Base-by-base conservation (phyloP, 2,113 vertebrate species). In the Lamprotornis superbus region DNA sequence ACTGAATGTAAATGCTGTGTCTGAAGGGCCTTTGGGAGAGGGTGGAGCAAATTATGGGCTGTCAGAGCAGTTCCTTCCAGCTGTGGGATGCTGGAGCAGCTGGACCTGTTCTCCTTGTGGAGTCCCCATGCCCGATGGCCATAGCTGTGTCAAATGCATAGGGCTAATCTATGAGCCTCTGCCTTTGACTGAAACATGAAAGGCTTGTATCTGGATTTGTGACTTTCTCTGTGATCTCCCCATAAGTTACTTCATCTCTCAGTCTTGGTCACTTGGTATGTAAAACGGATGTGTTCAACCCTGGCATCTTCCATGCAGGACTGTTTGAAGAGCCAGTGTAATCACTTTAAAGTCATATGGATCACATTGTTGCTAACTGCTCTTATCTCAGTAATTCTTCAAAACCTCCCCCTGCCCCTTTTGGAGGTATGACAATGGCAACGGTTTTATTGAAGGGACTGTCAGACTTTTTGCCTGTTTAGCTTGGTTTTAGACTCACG, bases 401-500 rank as follows among this genome's bases (percentile, higher is more conserved):
- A 69, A 11, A 82, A 77, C 28, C 10, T 61, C 5, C 4, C 14
- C 7, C 7, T 14, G 2, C 44, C 15, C 3, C 44, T 89, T 73
- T 31, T 80, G 76, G 60, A 81, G 56, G 83, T 70, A 86, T 61
- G 65, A 84, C 77, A 80, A 75, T 65, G 44, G 65, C 47, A 74
- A 44, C 93, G 61, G 10, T 63, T 74, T 89, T 91, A 87, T 33
- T 80, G 46, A 77, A 90, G 93, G 69, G 46, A 53, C 59, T 65
- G 69, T n/a, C 47, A 81, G 28, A 44, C 46, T 84, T 95, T 94
- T 92, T 86, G 27, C 46, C n/a, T 84, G 22, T 65, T 87, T 65
- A 97, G 53, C 90, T 93, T 96, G 53, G 81, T 40, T 96, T 97
- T 85, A 88, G 64, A 50, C 37, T 68, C 47, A 9, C 56, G 76